phyloP scores from a whole-genome alignment of 1,140 invertebrate species.

The Zaprionus ghesquierei region DNA sequence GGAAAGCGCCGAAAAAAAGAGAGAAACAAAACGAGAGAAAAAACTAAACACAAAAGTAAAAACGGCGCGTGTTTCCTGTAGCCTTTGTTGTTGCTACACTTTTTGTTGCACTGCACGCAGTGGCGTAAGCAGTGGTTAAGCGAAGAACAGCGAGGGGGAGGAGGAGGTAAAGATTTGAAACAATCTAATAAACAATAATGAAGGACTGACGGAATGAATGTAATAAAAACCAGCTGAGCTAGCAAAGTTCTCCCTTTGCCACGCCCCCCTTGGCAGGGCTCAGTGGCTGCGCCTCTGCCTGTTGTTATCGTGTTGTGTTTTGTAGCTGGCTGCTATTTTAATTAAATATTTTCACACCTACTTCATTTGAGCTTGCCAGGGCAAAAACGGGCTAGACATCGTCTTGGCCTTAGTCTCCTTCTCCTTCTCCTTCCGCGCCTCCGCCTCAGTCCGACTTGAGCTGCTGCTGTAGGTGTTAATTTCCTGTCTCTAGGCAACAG shows the following conservation, averaged over 20 bases:
- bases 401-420: neutral
- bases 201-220: neutral
- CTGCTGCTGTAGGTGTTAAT: constrained; percentile 64
- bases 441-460: constrained; percentile 12
- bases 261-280: neutral
- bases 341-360: constrained; percentile 82
- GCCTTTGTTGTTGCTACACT: constrained; percentile 25
- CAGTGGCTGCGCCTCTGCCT: neutral
- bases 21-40: constrained; percentile 8
- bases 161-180: neutral
- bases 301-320: constrained; percentile 31
- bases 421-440: neutral
- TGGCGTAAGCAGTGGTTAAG: neutral
- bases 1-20: constrained; percentile 16
- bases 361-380: constrained; percentile 46
- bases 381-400: constrained; percentile 19
- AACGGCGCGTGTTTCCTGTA: constrained; percentile 39
- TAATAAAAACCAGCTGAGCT: neutral
- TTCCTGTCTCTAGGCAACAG: constrained; percentile 56
- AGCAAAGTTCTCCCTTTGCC: neutral
- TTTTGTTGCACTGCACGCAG: neutral
- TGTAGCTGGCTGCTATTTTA: constrained; percentile 74
- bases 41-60: constrained; percentile 13
- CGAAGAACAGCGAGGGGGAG: neutral
- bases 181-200: neutral